These are phyloP conservation scores for Pararge aegeria DNA, from an alignment of 1,140 invertebrate species.

Conservation along the genomic window DNA sequence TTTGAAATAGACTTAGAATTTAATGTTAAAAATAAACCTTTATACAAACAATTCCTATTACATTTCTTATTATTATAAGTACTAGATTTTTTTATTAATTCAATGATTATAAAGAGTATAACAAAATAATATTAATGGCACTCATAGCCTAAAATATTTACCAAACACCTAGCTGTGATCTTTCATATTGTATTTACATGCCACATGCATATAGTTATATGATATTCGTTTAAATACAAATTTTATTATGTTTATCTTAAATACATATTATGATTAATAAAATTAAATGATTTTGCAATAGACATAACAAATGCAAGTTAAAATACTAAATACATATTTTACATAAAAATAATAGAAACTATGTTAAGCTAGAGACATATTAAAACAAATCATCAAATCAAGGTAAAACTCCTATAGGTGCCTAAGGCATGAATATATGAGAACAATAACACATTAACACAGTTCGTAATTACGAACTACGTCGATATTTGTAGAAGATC, in stretches of 20 bases:
- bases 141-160: conserved; percentile 72
- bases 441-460: too few relatives aligned
- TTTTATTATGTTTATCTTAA: background rate
- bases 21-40: conserved; percentile 20
- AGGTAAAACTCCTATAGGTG: too few relatives aligned
- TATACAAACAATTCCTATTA: conserved; percentile 27
- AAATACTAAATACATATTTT: conserved; percentile 20
- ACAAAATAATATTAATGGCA: conserved; percentile 70
- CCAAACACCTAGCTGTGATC: conserved; percentile 23
- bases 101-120: conserved; percentile 44
- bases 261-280: conserved; percentile 10
- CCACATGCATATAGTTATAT: conserved; percentile 20
- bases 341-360: conserved; percentile 12
- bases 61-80: conserved; percentile 19
- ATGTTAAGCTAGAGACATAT: conserved; percentile 18
- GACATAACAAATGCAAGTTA: conserved; percentile 42
- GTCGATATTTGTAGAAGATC: too few relatives aligned
- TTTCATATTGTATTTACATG: conserved; percentile 36
- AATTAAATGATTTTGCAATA: conserved; percentile 27
- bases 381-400: background rate
- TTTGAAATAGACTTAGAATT: conserved; percentile 21
- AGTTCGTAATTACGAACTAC: too few relatives aligned
- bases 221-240: conserved; percentile 6
- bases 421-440: too few relatives aligned
- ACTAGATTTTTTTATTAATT: conserved; percentile 33